A percentile compares a stretch with the other conserved stretches of the same genome.
Conservation (phyloP, 2,113 vertebrate genomes). For the Taxidea taxus region DNA sequence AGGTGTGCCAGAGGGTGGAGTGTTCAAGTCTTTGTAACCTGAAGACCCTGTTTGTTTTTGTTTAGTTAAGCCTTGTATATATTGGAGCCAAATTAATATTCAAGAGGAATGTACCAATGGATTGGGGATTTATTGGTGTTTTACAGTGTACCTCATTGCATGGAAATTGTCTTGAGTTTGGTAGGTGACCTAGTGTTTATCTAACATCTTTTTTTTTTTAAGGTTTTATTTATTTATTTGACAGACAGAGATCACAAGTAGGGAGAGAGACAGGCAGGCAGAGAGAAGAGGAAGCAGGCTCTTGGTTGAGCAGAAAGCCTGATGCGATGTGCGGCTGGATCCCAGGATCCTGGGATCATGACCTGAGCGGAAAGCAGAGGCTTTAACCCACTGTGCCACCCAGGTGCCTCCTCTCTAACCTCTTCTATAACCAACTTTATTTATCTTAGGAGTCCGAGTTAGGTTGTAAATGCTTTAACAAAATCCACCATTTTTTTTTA, state of each 20-base stretch:
- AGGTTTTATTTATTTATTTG: too few species aligned
- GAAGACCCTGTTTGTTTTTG: neutral
- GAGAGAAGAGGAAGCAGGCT: too few species aligned
- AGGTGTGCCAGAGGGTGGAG: neutral
- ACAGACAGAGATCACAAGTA: too few species aligned
- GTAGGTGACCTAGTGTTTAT: neutral
- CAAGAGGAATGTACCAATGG: neutral
- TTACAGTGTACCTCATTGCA: neutral
- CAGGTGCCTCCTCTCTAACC: too few species aligned
- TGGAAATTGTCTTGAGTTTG: neutral
- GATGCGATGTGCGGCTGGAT: too few species aligned
- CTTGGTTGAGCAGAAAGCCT: too few species aligned
- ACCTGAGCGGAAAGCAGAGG: too few species aligned
- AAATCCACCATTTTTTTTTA: neutral
- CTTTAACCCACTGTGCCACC: too few species aligned
- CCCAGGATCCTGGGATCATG: too few species aligned
- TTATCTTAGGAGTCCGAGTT: neutral
- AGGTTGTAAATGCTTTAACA: neutral
- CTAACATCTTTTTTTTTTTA: neutral
- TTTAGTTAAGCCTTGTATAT: neutral
- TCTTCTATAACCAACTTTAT: neutral
- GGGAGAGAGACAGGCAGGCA: too few species aligned
- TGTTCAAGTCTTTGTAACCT: neutral
- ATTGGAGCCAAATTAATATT: neutral
- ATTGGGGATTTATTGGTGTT: neutral